Percentiles rank a stretch among this genome's conserved stretches.
Conservation (phyloP, 2,113 vertebrate species). For the Otocyon megalotis region DNA sequence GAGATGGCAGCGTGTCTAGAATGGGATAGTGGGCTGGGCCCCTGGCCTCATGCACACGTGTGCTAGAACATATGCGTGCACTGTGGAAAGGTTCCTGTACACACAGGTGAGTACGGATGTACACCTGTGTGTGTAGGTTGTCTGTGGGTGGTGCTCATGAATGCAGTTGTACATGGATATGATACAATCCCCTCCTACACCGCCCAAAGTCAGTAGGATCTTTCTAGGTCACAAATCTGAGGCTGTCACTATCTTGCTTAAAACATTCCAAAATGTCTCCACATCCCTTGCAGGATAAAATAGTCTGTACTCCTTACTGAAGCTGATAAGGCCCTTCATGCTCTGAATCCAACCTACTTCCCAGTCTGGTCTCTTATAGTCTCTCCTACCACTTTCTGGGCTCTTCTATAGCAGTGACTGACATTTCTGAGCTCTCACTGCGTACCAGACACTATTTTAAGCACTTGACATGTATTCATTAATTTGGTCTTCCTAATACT, state of each 20-base stretch:
- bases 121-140: not conserved
- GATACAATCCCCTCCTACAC: not conserved
- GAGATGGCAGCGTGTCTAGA: not conserved
- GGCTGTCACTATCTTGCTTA: not conserved
- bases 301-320: not conserved
- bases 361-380: not conserved
- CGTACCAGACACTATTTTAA: constrained; percentile 46
- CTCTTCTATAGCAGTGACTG: not conserved
- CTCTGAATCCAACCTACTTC: not conserved
- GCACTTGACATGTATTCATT: not conserved
- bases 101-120: not conserved
- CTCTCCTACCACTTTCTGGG: not conserved
- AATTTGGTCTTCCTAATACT: constrained; percentile 1
- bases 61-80: not conserved
- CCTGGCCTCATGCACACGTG: not conserved
- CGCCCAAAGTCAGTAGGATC: not conserved
- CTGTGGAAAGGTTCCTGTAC: not conserved
- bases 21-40: not conserved
- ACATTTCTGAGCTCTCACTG: not conserved
- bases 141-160: not conserved
- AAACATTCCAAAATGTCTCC: not conserved
- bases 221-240: constrained; percentile 16
- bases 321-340: not conserved
- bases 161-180: not conserved
- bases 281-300: not conserved